Evolutionary conservation across 2,797 vertebrate species (phyloP), one percentile per base, ranked within the genome.

Genomic region (Enteromius argenteus): DNA sequence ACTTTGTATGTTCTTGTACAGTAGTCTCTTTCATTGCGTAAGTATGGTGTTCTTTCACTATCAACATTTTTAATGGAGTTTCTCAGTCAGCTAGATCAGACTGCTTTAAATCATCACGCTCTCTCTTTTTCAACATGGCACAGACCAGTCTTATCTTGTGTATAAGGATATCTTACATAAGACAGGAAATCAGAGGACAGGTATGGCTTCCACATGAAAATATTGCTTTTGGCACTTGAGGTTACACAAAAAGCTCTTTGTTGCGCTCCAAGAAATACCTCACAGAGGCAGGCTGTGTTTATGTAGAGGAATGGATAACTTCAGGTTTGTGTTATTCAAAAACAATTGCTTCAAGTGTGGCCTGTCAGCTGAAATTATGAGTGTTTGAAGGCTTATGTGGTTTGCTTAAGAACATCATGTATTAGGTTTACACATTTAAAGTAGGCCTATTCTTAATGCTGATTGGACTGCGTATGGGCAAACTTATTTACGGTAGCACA

Each of bases 231-330:
- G 93, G 93, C 90, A 86, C 89, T 71, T 4, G 74, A 58, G 86
- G 23, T 66, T 53, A 68, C 85, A 93, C 91, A 93, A 90, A 92
- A 87, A 82, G 89, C 77, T 91, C 91, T 93, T 94, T 94, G 93
- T 94, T 93, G 77, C 77, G 23, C 35, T 89, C 79, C 42, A 81
- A 86, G 82, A 89, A 88, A 84, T 82, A 80, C 72, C 80, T 79
- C 85, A 87, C 81, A 74, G 90, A 86, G 87, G 81, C 86, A 89
- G 88, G 86, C 69, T 58, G 69, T 82, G 83, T 90, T 92, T 90
- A 81, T 84, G 85, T 75, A 85, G 85, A 81, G 80, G 85, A 79
- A 87, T 35, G 85, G 86, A 89, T 84, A 80, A 90, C 81, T 69
- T 37, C 71, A 79, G 89, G 87, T 91, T 88, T 90, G 89, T 87